phyloP scores from a whole-genome alignment of 1,140 invertebrate species.

The Antheraea mylitta region DNA sequence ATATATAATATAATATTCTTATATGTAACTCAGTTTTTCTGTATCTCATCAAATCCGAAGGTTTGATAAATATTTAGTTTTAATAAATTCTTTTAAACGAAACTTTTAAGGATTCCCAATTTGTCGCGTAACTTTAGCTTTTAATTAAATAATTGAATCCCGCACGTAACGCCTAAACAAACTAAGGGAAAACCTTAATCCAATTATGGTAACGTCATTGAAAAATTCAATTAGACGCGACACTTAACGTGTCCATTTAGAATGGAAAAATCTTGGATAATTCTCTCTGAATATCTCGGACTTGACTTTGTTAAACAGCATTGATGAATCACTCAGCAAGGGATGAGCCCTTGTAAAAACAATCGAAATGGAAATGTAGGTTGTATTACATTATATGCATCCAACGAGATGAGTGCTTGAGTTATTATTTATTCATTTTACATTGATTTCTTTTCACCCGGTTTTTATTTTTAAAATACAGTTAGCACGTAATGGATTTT shows the following conservation, averaged over 20 bases:
- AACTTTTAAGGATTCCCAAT: neutral
- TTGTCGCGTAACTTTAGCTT: neutral
- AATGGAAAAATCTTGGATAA: constrained; percentile 31
- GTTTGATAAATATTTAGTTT: too few species aligned
- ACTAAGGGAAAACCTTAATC: constrained; percentile 11
- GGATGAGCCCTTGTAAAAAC: constrained; percentile 24
- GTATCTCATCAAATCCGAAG: too few species aligned
- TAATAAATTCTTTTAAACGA: neutral
- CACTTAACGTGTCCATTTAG: constrained; percentile 15
- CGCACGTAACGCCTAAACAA: constrained; percentile 8
- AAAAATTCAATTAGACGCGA: constrained; percentile 25
- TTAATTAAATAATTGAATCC: constrained; percentile 7
- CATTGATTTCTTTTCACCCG: neutral
- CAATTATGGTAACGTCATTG: constrained; percentile 8
- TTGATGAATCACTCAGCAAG: constrained; percentile 31
- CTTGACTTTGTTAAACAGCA: constrained; percentile 26
- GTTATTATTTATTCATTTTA: constrained; percentile 6
- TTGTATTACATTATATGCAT: constrained; percentile 36
- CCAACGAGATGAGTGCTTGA: constrained; percentile 12
- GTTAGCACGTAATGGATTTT: too few species aligned
- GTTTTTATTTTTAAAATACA: neutral
- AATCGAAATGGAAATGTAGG: constrained; percentile 19
- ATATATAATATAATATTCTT: too few species aligned
- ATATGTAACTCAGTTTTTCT: too few species aligned
- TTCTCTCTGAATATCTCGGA: constrained; percentile 19